Evolutionary conservation across 2,797 vertebrate genomes (phyloP).

Genomic region (Cottoperca gobio): DNA sequence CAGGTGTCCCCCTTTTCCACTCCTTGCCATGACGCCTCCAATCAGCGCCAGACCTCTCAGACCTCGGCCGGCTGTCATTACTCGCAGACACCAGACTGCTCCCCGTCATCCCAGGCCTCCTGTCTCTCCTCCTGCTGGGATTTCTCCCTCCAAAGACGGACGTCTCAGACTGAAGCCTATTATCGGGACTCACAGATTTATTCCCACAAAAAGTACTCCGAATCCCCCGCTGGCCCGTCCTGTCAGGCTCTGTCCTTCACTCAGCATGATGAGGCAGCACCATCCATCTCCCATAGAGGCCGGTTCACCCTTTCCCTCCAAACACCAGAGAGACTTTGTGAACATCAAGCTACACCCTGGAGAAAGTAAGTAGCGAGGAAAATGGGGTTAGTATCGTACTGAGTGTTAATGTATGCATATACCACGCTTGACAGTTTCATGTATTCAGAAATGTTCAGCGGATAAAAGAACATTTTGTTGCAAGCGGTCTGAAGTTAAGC

Average conservation of each 20-base stretch:
- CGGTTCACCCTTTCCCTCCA: constrained; percentile 22
- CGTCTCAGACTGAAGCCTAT: constrained; percentile 32
- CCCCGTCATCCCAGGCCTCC: constrained; percentile 41
- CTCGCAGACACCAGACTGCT: constrained; percentile 34
- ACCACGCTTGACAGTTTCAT: not conserved
- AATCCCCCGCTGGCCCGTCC: constrained; percentile 29
- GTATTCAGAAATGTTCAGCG: not conserved
- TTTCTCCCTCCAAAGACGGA: constrained; percentile 43
- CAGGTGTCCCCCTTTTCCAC: constrained; percentile 24
- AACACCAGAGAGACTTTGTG: constrained; percentile 13
- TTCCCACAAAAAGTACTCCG: constrained; percentile 40
- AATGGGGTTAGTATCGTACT: not conserved
- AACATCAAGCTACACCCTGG: constrained; percentile 18
- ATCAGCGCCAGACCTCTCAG: constrained; percentile 33
- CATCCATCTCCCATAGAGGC: constrained; percentile 12
- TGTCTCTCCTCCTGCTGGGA: constrained; percentile 43
- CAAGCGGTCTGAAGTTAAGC: not conserved
- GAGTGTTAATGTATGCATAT: not conserved
- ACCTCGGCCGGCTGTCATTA: constrained; percentile 32
- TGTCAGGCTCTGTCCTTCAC: constrained; percentile 36
- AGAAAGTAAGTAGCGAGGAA: constrained; percentile 50
- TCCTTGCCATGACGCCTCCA: constrained; percentile 2
- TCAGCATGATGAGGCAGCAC: constrained; percentile 31
- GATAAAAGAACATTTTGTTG: not conserved
- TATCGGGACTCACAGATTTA: constrained; percentile 53